Percentiles rank a stretch among this genome's conserved stretches.
phyloP scores from a whole-genome alignment of 2,797 vertebrate genomes.

The Meriones psammophilus region DNA sequence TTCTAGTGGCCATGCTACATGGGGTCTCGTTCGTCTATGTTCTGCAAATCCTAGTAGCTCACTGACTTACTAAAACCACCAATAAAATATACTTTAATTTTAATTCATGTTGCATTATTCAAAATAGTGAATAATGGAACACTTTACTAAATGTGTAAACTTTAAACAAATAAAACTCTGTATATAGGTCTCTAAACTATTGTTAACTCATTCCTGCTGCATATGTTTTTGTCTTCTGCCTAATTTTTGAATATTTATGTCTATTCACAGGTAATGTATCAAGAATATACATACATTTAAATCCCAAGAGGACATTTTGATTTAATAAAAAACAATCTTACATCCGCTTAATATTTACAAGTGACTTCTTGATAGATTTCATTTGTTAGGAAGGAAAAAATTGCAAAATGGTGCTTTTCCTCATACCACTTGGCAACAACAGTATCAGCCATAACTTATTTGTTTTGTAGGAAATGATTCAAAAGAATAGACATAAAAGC shows the following conservation, averaged over 20 bases:
- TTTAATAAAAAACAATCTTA: slow-evolving; percentile 20
- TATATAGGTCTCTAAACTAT: background rate
- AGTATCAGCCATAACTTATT: slow-evolving; percentile 54
- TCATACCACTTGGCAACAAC: slow-evolving; percentile 26
- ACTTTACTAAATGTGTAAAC: background rate
- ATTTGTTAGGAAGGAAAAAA: slow-evolving; percentile 71
- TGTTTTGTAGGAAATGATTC: slow-evolving; percentile 64
- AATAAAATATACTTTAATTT: background rate
- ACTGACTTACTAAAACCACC: background rate
- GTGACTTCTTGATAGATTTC: slow-evolving; percentile 38
- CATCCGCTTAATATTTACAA: slow-evolving; percentile 22
- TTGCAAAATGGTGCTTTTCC: slow-evolving; percentile 26
- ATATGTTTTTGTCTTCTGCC: background rate
- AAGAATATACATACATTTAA: background rate
- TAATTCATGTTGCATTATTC: background rate
- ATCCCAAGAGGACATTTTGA: background rate
- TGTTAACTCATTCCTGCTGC: background rate
- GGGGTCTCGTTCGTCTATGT: background rate
- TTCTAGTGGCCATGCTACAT: background rate
- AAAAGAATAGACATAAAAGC: slow-evolving; percentile 60
- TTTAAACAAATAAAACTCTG: slow-evolving; percentile 9
- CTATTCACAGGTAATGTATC: background rate
- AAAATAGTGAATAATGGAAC: background rate
- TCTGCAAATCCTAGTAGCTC: background rate
- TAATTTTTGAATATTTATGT: background rate